Conservation (phyloP, 2,888 invertebrate genomes). For the Protodeltote pygarga region DNA sequence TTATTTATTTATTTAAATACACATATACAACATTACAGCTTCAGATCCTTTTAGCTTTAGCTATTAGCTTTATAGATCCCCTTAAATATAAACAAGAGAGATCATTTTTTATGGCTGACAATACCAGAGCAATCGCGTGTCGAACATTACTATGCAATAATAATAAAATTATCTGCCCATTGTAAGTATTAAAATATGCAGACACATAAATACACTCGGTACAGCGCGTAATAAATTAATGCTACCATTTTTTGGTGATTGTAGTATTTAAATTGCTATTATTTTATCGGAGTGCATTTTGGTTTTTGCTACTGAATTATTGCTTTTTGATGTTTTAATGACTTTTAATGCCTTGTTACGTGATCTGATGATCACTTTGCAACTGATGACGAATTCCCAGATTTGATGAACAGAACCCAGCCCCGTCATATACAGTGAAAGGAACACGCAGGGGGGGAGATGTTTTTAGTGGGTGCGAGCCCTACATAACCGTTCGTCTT, state of each 20-base stretch:
- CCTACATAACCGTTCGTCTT: no score
- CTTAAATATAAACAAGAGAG: neutral
- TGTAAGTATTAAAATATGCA: constrained; percentile 30
- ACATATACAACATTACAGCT: no score
- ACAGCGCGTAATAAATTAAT: constrained; percentile 34
- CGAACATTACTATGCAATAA: no score
- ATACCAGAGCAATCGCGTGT: neutral
- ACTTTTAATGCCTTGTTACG: no score
- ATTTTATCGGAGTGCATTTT: neutral
- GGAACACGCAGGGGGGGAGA: no score
- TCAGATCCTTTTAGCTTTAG: neutral
- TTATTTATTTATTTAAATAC: no score
- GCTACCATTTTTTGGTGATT: constrained; percentile 17
- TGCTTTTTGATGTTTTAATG: neutral
- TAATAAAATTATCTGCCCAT: constrained; percentile 14
- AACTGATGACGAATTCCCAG: no score
- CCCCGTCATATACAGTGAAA: no score
- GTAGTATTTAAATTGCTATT: constrained; percentile 6
- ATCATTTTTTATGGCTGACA: neutral
- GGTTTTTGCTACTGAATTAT: neutral
- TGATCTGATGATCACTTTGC: no score
- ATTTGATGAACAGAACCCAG: no score
- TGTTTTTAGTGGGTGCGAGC: no score
- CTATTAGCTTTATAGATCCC: neutral
- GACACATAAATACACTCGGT: constrained; percentile 34